Percentiles rank a stretch among this genome's conserved stretches.
These are phyloP conservation scores for Hydrocynus forskahlii DNA, from an alignment of 2,797 vertebrate genomes.

Conservation along the genomic window DNA sequence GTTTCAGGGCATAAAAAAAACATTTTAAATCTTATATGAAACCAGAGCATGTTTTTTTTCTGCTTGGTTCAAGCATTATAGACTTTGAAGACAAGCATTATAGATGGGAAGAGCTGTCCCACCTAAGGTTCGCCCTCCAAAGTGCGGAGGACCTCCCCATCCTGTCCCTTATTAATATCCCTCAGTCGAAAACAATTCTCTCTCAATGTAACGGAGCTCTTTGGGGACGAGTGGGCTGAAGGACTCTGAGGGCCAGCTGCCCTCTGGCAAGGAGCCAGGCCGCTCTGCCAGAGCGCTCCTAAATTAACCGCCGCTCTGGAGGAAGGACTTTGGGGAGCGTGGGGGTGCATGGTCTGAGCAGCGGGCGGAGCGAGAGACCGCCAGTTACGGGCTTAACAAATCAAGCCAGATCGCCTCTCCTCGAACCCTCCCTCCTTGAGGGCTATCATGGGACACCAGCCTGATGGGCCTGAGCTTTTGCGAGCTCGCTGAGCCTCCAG, in stretches of 20 bases:
- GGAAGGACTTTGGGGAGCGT: conserved; percentile 73
- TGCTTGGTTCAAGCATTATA: too few species aligned
- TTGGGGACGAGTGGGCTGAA: conserved; percentile 78
- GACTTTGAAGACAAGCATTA: not conserved
- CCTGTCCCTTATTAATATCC: conserved; percentile 78
- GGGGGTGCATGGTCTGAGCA: conserved; percentile 70
- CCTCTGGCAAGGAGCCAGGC: conserved; percentile 81
- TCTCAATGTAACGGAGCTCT: conserved; percentile 81
- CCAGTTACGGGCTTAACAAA: conserved; percentile 81
- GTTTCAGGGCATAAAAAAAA: too few species aligned
- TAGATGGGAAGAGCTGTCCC: conserved; percentile 9
- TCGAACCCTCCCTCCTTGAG: conserved; percentile 56
- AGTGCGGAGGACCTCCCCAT: conserved; percentile 72
- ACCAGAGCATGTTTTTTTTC: too few species aligned
- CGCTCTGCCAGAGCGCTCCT: conserved; percentile 81
- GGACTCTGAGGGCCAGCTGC: conserved; percentile 76
- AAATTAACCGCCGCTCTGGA: conserved; percentile 81
- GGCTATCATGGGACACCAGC: conserved; percentile 17
- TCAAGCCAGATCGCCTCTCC: conserved; percentile 77
- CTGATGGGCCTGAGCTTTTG: conserved; percentile 69
- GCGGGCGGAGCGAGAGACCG: conserved; percentile 62
- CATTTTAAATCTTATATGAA: too few species aligned
- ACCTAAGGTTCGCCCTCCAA: conserved; percentile 57
- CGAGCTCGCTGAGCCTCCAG: conserved; percentile 74
- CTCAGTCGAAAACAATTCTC: conserved; percentile 78